phyloP scores from a whole-genome alignment of 2,113 vertebrate genomes.

The Dipodomys spectabilis region DNA sequence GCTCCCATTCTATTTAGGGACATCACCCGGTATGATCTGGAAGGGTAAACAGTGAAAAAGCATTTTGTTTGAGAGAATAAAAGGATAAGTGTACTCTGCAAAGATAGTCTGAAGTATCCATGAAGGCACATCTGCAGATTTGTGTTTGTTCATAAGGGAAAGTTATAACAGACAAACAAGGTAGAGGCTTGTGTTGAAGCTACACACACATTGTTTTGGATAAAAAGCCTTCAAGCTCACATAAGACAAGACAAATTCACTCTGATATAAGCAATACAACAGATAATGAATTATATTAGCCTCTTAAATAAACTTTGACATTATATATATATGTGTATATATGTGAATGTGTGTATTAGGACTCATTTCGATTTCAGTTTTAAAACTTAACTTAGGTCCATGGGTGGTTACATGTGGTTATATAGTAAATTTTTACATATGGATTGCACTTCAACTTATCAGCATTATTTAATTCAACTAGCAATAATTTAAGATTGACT shows the following conservation, averaged over 20 bases:
- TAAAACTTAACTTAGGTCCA: neutral
- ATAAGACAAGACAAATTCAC: neutral
- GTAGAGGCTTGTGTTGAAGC: neutral
- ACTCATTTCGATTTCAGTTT: constrained; percentile 21
- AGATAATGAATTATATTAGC: neutral
- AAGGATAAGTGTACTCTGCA: neutral
- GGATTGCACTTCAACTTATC: neutral
- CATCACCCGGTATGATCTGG: neutral
- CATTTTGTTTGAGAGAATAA: neutral
- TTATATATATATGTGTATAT: neutral
- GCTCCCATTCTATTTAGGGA: constrained; percentile 9
- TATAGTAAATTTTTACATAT: neutral
- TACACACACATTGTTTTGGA: neutral
- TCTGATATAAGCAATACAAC: neutral
- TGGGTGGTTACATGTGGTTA: too few species aligned
- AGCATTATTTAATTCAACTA: neutral
- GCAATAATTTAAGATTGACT: neutral
- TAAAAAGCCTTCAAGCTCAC: constrained; percentile 48
- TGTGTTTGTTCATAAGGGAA: neutral
- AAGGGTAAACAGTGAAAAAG: neutral
- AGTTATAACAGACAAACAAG: neutral
- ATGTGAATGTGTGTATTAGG: neutral
- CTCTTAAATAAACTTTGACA: constrained; percentile 34
- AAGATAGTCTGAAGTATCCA: neutral
- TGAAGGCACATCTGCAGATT: neutral